A percentile compares a stretch with the other conserved stretches of the same genome.
Conservation (phyloP, 2,797 vertebrate species). For the Buphagus erythrorhynchus region DNA sequence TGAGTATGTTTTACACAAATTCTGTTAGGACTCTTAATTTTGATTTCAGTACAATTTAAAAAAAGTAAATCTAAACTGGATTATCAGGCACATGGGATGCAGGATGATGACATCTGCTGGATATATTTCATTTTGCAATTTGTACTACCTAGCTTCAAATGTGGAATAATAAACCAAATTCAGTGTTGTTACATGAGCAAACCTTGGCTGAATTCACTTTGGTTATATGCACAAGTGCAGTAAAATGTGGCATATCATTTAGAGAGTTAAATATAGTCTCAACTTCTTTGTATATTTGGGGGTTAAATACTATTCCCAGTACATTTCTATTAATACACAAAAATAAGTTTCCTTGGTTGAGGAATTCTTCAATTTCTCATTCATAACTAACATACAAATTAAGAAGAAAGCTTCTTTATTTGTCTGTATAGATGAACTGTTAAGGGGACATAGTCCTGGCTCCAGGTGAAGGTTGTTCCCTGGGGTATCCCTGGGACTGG, state of each 20-base stretch:
- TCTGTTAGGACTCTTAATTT: neutral
- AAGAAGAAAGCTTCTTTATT: neutral
- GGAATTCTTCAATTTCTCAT: neutral
- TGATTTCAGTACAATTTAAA: neutral
- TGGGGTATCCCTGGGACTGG: rapidly evolving
- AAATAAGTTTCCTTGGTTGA: neutral
- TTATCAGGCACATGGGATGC: neutral
- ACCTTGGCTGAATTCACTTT: neutral
- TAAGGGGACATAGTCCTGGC: neutral
- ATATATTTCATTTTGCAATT: neutral
- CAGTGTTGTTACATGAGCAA: neutral
- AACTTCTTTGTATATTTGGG: neutral
- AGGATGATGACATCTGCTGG: slow-evolving; percentile 35
- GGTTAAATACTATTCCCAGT: neutral
- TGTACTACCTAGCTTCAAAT: neutral
- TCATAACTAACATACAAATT: neutral
- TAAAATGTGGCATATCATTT: neutral
- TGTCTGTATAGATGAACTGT: neutral
- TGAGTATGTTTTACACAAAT: neutral
- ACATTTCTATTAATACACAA: neutral
- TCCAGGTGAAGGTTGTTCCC: neutral
- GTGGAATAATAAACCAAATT: neutral
- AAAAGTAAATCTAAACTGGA: neutral
- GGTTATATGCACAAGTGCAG: neutral
- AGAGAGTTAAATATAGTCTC: neutral